Conservation (phyloP, 2,888 invertebrate genomes). For the Microchrysa polita region DNA sequence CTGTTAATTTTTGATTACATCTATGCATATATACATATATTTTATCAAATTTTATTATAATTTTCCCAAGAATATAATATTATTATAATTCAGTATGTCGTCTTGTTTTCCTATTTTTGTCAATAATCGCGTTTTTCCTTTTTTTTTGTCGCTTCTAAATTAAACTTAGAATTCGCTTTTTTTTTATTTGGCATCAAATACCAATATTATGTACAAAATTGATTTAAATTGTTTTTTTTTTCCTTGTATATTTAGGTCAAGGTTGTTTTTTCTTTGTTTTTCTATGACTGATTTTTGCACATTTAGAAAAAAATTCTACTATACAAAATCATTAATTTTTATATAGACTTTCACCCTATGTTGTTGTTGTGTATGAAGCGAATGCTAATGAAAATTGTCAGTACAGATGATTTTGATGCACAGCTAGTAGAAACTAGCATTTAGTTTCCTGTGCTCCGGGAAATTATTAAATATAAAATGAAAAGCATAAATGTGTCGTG, state of each 20-base stretch:
- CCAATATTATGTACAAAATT: slow-evolving; percentile 43
- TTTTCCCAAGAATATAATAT: background rate
- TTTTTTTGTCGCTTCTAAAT: slow-evolving; percentile 37
- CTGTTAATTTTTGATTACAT: background rate
- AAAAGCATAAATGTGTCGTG: too few relatives aligned
- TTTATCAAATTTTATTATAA: slow-evolving; percentile 13
- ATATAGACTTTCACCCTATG: background rate
- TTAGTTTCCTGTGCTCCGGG: too few relatives aligned
- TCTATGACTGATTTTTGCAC: background rate
- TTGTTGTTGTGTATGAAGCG: background rate
- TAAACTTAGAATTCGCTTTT: slow-evolving; percentile 49
- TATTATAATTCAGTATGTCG: background rate
- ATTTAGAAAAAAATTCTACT: too few relatives aligned
- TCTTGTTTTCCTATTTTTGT: background rate
- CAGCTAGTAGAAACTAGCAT: too few relatives aligned
- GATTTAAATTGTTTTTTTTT: slow-evolving; percentile 20
- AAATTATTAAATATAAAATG: too few relatives aligned
- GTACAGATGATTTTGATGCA: too few relatives aligned
- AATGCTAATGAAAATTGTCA: background rate
- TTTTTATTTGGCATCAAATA: slow-evolving; percentile 42
- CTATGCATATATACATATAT: slow-evolving; percentile 16
- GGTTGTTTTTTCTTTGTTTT: too few relatives aligned
- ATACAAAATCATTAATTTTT: slow-evolving; percentile 17
- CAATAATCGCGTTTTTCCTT: background rate
- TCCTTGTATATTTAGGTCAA: slow-evolving; percentile 22